Conservation (phyloP, 2,797 vertebrate species). For the Buphagus erythrorhynchus region DNA sequence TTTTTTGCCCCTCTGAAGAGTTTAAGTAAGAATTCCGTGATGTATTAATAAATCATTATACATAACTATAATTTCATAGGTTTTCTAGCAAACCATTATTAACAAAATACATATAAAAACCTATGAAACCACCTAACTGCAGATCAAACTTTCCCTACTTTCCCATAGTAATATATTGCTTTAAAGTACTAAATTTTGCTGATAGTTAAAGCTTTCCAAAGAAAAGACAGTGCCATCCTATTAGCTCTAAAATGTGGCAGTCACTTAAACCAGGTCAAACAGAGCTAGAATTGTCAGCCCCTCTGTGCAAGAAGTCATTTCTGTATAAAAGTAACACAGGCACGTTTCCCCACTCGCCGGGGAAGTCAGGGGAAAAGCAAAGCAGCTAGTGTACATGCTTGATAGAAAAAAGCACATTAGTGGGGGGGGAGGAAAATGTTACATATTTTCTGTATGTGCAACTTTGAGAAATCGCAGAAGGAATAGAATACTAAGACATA, state of each 20-base stretch:
- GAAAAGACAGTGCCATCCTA: not conserved
- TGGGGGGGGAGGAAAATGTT: not conserved
- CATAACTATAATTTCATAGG: not conserved
- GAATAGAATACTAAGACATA: not conserved
- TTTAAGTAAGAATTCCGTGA: not conserved
- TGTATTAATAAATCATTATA: not conserved
- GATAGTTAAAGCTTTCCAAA: not conserved
- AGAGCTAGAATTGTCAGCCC: not conserved
- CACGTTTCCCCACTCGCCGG: not conserved
- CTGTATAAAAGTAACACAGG: not conserved
- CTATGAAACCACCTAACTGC: not conserved
- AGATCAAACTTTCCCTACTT: not conserved
- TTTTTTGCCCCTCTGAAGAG: not conserved
- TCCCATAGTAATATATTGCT: not conserved
- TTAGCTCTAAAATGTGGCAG: not conserved
- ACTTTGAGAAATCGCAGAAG: conserved; percentile 13
- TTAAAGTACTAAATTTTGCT: not conserved
- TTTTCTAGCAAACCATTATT: not conserved
- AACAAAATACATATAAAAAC: not conserved
- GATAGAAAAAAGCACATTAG: too few relatives aligned
- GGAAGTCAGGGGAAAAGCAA: not conserved
- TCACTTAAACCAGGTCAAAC: not conserved
- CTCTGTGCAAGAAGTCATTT: not conserved
- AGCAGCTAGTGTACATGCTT: not conserved
- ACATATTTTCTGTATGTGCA: conserved; percentile 5